Base-by-base conservation (phyloP, 2,888 invertebrate genomes). In the Rhorus exstirpatorius region DNA sequence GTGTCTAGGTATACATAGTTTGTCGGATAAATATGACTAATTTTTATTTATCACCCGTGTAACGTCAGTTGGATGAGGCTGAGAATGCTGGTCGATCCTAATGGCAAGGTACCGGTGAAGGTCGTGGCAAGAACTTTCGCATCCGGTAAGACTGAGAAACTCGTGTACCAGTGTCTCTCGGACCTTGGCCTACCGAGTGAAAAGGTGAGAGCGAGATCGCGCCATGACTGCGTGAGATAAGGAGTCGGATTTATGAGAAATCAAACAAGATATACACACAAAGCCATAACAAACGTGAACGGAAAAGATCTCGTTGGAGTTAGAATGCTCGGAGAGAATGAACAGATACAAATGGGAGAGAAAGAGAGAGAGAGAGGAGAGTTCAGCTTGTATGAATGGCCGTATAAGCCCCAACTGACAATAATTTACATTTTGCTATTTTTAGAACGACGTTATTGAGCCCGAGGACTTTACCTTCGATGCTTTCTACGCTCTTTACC, bases 101-200 rank as follows among this genome's bases (percentile, higher is more conserved):
- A 96, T 90, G 98, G 98, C 46, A 98, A 98, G 94, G 99, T 99
- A 77, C 99, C 99, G 1, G 98, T 99, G 1, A 97, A 98, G 94
- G 97, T 98, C 65, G 97, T 99, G 41, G 98, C 99, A 74, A 95
- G 98, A 91, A 99, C 99, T 78, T 99, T 99, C 94, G 99, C 99
- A 1, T 99, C 99, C n/a, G 99, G 99, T 41, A 99, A 99, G 94
- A 99, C 99, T 3, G 99, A 99, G 93, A 99, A 98, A 93, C 95
- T 99, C 92, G 98, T 99, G 41, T 99, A 99, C 94, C 99, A 99
- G 92, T 98, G 98, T 93, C 95, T 99, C 85, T 96, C 97, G 71
- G 99, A 99, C 91, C 95, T 99, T 84, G 98, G 97, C 24, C 95
- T 99, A 85, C 99, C 99, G 0, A 97, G 97, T 83, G 99, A 98